Evolutionary conservation across 2,888 invertebrate genomes (phyloP).

Genomic region (Eupithecia centaureata): DNA sequence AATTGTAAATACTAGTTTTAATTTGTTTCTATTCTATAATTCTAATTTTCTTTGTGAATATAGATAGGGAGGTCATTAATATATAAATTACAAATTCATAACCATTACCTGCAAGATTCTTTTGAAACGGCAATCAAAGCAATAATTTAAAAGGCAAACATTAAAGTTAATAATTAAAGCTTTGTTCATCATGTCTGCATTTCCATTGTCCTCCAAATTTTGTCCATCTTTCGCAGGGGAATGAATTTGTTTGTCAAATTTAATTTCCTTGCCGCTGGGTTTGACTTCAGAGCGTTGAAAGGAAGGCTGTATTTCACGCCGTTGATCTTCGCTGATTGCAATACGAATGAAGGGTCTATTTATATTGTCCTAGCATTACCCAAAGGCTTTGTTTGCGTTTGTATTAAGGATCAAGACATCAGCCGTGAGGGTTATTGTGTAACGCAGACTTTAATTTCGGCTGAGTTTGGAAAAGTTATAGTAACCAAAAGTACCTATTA

Average conservation of each 20-base stretch:
- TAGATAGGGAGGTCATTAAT: too few relatives aligned
- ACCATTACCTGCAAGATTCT: background rate
- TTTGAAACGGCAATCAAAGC: constrained; percentile 28
- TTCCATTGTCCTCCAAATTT: constrained; percentile 42
- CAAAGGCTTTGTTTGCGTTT: constrained; percentile 13
- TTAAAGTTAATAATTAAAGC: constrained; percentile 38
- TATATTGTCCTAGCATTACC: constrained; percentile 10
- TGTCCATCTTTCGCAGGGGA: constrained; percentile 45
- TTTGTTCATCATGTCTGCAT: constrained; percentile 38
- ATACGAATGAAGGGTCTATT: constrained; percentile 37
- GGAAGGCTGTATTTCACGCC: constrained; percentile 42
- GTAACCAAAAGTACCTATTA: too few relatives aligned
- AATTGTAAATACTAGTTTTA: too few relatives aligned
- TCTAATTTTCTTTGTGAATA: too few relatives aligned
- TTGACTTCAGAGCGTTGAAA: constrained; percentile 40
- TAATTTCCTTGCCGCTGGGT: constrained; percentile 42
- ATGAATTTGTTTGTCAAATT: constrained; percentile 47
- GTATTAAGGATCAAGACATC: constrained; percentile 8
- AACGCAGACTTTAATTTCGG: background rate
- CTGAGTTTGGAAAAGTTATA: too few relatives aligned
- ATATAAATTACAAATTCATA: background rate
- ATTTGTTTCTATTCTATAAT: too few relatives aligned
- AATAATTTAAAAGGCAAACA: constrained; percentile 38
- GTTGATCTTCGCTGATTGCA: constrained; percentile 43
- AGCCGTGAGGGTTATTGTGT: background rate